These are phyloP conservation scores for Griposia aprilina DNA, from an alignment of 2,888 invertebrate species.

Conservation along the genomic window DNA sequence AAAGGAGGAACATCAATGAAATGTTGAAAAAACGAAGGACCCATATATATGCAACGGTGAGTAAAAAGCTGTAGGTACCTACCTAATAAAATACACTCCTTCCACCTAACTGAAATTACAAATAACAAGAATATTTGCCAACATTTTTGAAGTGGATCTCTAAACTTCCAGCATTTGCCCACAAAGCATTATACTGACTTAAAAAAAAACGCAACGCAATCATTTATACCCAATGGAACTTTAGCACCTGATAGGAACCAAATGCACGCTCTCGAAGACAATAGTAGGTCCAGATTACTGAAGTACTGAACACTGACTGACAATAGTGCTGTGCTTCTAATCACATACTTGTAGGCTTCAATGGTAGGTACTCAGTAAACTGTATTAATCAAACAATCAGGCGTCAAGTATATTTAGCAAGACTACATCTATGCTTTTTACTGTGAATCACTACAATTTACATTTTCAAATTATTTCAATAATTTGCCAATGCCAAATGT, in stretches of 20 bases:
- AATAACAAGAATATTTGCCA: neutral
- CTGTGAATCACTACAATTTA: neutral
- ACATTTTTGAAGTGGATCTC: too few relatives aligned
- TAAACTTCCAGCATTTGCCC: neutral
- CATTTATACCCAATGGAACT: neutral
- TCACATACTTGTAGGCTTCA: slow-evolving; percentile 9
- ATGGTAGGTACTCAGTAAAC: slow-evolving; percentile 3
- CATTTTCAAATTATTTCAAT: neutral
- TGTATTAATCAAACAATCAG: neutral
- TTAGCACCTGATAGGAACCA: neutral
- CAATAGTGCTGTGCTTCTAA: neutral
- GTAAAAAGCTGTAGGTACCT: neutral
- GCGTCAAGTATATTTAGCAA: neutral
- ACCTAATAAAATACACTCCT: neutral
- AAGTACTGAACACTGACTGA: neutral
- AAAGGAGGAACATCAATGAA: neutral
- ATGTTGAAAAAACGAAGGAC: neutral
- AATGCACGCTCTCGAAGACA: too few relatives aligned
- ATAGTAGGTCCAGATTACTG: too few relatives aligned
- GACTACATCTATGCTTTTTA: neutral
- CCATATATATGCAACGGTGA: neutral
- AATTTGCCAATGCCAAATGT: neutral
- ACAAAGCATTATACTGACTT: neutral
- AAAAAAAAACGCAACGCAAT: neutral
- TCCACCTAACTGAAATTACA: neutral